Percentiles rank a stretch among this genome's conserved stretches.
These are phyloP conservation scores for Corythaixoides concolor DNA, from an alignment of 2,113 vertebrate species.

Conservation along the genomic window DNA sequence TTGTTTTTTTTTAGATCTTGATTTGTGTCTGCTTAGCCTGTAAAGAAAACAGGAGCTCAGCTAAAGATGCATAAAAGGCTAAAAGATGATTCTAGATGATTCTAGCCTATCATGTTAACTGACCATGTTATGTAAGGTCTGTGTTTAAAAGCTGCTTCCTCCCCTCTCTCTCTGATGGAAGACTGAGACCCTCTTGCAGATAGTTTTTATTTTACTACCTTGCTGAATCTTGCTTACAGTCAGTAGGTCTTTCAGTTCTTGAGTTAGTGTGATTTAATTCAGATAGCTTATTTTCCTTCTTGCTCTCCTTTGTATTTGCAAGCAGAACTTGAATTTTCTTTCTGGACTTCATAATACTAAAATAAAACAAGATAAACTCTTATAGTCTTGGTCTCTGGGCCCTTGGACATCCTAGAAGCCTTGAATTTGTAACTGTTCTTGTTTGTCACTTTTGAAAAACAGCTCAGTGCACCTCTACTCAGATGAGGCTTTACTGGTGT, in stretches of 20 bases:
- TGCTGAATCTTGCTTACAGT: background rate
- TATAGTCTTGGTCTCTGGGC: background rate
- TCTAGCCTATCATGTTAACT: background rate
- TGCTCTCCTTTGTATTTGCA: background rate
- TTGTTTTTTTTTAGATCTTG: background rate
- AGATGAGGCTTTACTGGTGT: background rate
- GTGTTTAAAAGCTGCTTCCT: background rate
- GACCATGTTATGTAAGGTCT: background rate
- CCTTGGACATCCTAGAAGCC: background rate
- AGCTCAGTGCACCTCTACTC: background rate
- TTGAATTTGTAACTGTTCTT: background rate
- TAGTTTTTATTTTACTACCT: background rate
- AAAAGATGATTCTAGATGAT: background rate
- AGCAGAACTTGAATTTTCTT: background rate
- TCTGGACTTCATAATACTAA: background rate
- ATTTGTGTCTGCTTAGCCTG: background rate
- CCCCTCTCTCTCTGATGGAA: accelerated
- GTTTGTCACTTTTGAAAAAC: background rate
- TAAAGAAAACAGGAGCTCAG: background rate
- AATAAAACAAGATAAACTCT: background rate
- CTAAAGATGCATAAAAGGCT: background rate
- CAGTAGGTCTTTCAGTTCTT: background rate
- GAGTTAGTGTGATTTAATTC: background rate
- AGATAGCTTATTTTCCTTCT: background rate
- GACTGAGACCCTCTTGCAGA: background rate